Conservation (phyloP, 2,113 vertebrate species). For the Tetraodon nigroviridis region DNA sequence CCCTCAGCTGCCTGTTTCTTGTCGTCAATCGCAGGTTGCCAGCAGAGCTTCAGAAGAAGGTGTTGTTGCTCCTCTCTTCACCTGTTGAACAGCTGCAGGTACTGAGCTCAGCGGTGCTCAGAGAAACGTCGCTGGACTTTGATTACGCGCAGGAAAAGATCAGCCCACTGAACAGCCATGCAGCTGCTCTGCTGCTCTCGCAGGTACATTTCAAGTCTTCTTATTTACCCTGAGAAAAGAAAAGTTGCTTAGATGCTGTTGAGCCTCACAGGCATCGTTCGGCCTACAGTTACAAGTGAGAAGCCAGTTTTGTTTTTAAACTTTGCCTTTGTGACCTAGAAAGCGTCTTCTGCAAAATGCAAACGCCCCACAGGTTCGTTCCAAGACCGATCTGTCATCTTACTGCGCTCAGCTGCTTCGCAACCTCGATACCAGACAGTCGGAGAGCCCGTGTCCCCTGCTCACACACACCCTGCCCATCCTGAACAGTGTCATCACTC, state of each 20-base stretch:
- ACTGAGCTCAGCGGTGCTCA: conserved; percentile 63
- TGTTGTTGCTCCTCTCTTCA: conserved; percentile 47
- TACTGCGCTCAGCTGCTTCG: conserved; percentile 73
- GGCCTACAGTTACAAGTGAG: neutral
- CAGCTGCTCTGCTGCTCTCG: conserved; percentile 51
- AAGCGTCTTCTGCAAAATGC: neutral
- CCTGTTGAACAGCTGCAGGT: conserved; percentile 64
- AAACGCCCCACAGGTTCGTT: conserved; percentile 62
- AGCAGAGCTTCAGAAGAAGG: conserved; percentile 56
- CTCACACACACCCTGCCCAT: conserved; percentile 79
- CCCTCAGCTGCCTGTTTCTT: neutral
- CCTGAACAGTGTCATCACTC: conserved; percentile 74
- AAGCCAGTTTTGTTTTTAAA: neutral
- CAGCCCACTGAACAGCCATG: conserved; percentile 47
- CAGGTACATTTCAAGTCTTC: conserved; percentile 37
- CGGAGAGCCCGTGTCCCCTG: conserved; percentile 64
- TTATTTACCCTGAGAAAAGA: too few species aligned
- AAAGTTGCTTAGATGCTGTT: neutral
- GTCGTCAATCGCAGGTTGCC: conserved; percentile 47
- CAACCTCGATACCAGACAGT: conserved; percentile 73
- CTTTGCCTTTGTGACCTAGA: neutral
- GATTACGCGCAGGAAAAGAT: conserved; percentile 46
- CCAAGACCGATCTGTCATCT: conserved; percentile 58
- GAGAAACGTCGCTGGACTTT: conserved; percentile 52
- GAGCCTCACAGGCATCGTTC: neutral